phyloP scores from a whole-genome alignment of 2,797 vertebrate genomes.

The Galaxias olidus region DNA sequence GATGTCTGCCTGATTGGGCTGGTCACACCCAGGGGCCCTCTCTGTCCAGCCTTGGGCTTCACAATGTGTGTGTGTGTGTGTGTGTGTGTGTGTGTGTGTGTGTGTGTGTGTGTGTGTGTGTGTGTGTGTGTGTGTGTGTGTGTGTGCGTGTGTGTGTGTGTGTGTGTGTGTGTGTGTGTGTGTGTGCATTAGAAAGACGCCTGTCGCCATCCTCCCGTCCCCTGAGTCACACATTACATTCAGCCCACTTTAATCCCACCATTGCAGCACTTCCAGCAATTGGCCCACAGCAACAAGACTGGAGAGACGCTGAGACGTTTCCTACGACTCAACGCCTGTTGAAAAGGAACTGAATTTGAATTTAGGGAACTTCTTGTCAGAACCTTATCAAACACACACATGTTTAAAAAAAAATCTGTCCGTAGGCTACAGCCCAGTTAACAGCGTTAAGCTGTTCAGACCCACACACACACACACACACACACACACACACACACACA shows the following conservation, averaged over 20 bases:
- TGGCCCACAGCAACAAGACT: neutral
- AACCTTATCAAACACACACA: too few species aligned
- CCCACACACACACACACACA: too few species aligned
- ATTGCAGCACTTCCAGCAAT: conserved; percentile 60
- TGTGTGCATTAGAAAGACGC: too few species aligned
- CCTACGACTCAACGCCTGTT: conserved; percentile 36
- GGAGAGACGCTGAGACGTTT: conserved; percentile 33
- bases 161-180: too few species aligned
- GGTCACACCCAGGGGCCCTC: conserved; percentile 55
- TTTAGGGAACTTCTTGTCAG: too few species aligned
- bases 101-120: conserved; percentile 19
- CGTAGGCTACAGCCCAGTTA: neutral
- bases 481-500: too few species aligned
- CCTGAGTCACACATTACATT: conserved; percentile 35
- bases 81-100: conserved; percentile 8
- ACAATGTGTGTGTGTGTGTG: conserved; percentile 20
- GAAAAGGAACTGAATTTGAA: neutral
- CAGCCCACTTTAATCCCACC: conserved; percentile 59
- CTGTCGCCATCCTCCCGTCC: too few species aligned
- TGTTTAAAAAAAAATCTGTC: neutral
- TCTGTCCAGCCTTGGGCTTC: conserved; percentile 52
- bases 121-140: too few species aligned
- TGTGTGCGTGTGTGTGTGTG: too few species aligned
- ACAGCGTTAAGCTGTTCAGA: too few species aligned
- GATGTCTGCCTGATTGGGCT: conserved; percentile 70